Evolutionary conservation across 92 coral and sea anemone species (phyloP), one percentile per base, ranked within the genome.

Genomic region (Parazoanthus swiftii): DNA sequence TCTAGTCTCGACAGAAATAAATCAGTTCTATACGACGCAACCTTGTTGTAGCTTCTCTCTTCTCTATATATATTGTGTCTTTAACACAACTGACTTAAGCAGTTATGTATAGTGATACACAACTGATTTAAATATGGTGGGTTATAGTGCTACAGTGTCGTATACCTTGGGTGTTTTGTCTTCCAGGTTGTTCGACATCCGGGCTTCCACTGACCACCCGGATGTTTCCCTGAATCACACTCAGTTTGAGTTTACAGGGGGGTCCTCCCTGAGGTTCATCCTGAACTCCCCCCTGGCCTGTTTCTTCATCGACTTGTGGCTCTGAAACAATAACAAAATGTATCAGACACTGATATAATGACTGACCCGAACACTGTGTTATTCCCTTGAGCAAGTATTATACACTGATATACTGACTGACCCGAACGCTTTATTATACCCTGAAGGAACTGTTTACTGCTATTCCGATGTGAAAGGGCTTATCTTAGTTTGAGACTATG

Each of bases 161-260:
- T 29, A 44, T 15, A 84, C 87, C 87, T 84, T 29, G 68, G 77
- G 46, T 70, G 3, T 42, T 39, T 8, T 18, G 79, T 33, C 43
- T 46, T 33, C 75, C 87, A 14, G n/a, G 79, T 71, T 68, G 85
- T 58, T 80, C 37, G 15, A 43, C 87, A 6, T 20, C 39, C 66
- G 66, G 67, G 87, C 44, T 29, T 81, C 74, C 67, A 33, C 83
- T 50, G 3, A 50, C 67, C 10, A 66, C 37, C 36, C 36, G 58
- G 7, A 37, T 73, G 63, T 82, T 84, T 2, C 87, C 79, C 79
- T 84, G 87, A 3, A 84, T 84, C 20, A 71, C 67, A 6, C 59
- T 84, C 68, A 70, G 79, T 44, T 84, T 84, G 3, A 84, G 79
- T 46, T 72, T 29, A 21, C 80, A 76, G 46, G 87, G 35, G 77